Conservation (phyloP, 2,113 vertebrate species). For the Oceanodroma tethys region DNA sequence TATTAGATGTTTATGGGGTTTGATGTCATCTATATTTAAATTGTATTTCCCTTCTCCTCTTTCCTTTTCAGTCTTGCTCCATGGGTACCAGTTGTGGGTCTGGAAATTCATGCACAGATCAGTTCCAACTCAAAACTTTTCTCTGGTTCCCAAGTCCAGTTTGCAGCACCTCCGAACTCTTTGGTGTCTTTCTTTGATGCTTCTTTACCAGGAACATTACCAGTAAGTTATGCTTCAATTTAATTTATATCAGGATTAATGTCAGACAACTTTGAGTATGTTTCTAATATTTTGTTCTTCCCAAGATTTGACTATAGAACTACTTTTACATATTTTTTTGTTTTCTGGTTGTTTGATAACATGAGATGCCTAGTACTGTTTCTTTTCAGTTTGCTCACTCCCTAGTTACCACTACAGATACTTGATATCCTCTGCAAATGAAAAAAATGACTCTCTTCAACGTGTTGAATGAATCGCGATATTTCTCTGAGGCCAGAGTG, state of each 20-base stretch:
- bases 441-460: neutral
- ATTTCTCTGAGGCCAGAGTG: neutral
- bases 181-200: conserved; percentile 95
- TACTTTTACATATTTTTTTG: neutral
- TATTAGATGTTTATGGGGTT: neutral
- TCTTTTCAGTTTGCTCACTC: neutral
- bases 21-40: neutral
- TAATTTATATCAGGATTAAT: neutral
- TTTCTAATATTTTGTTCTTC: neutral
- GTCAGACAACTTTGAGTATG: neutral
- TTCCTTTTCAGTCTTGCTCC: conserved; percentile 72
- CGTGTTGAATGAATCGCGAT: neutral
- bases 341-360: neutral
- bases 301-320: neutral
- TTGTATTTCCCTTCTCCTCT: neutral
- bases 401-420: neutral
- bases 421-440: neutral
- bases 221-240: conserved; percentile 77
- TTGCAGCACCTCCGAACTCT: conserved; percentile 92
- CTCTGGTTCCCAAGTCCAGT: conserved; percentile 86
- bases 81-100: conserved; percentile 88
- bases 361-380: neutral
- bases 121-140: conserved; percentile 92
- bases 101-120: conserved; percentile 97
- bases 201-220: conserved; percentile 95